Evolutionary conservation across 2,888 invertebrate genomes (phyloP).

Genomic region (Anodontia alba): DNA sequence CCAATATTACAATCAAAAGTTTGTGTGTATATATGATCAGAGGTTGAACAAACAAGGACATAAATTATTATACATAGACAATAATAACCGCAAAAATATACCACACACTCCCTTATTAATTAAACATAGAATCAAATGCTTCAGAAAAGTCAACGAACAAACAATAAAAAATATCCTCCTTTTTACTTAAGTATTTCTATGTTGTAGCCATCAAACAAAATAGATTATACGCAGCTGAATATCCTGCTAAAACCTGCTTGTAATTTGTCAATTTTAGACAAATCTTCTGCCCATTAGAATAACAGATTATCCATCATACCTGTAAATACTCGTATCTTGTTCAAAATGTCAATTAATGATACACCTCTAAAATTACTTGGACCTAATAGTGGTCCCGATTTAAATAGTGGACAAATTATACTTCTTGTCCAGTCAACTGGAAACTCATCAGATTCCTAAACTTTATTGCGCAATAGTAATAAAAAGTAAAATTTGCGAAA

Average conservation of each 20-base stretch:
- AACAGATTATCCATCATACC: neutral
- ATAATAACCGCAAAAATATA: neutral
- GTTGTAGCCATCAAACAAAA: neutral
- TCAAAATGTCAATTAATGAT: conserved; percentile 8
- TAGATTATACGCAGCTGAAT: neutral
- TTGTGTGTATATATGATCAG: neutral
- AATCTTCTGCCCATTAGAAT: neutral
- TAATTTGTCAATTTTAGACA: neutral
- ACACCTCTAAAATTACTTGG: neutral
- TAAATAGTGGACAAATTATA: neutral
- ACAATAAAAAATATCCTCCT: neutral
- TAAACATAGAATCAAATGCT: conserved; percentile 12
- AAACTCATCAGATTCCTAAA: neutral
- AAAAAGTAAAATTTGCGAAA: neutral
- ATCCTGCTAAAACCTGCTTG: neutral
- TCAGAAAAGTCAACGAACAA: conserved; percentile 7
- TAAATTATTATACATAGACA: neutral
- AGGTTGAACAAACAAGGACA: neutral
- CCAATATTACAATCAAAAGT: conserved; percentile 18
- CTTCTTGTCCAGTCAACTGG: neutral
- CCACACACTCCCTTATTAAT: neutral
- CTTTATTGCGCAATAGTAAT: too few species aligned
- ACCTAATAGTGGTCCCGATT: neutral
- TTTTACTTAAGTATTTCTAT: conserved; percentile 7
- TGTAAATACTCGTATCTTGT: conserved; percentile 1